Evolutionary conservation across 2,888 invertebrate species (phyloP).

Genomic region (Sthenelais limicola): DNA sequence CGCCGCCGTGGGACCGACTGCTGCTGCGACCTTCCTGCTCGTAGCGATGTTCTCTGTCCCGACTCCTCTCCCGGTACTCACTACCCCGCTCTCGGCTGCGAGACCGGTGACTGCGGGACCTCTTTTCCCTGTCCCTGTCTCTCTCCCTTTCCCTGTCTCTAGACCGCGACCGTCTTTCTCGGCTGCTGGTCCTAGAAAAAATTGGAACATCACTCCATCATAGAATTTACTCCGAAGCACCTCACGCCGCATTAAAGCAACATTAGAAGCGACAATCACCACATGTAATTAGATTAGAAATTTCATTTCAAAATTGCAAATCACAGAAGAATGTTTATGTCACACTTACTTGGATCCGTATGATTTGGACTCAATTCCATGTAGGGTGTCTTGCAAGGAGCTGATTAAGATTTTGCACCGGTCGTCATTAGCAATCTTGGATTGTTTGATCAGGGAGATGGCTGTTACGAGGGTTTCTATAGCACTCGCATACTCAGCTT

Average conservation of each 20-base stretch:
- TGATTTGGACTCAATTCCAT: conserved; percentile 97
- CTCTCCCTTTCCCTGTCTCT: conserved; percentile 74
- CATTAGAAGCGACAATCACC: no score
- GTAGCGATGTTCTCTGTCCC: conserved; percentile 46
- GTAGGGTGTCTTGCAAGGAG: conserved; percentile 95
- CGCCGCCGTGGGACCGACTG: conserved; percentile 72
- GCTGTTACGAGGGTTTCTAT: conserved; percentile 99
- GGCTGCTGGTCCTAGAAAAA: conserved; percentile 34
- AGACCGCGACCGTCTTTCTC: conserved; percentile 8
- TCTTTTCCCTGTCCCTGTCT: conserved; percentile 64
- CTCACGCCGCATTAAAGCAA: no score
- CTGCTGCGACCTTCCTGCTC: conserved; percentile 15
- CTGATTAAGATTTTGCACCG: conserved; percentile 98
- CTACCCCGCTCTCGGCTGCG: not conserved
- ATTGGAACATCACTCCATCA: no score
- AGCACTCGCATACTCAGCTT: conserved; percentile 95
- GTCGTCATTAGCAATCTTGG: conserved; percentile 95
- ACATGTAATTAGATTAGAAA: no score
- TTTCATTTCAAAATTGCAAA: no score
- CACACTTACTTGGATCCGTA: conserved; percentile 78
- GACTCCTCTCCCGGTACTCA: conserved; percentile 49
- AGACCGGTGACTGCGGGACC: not conserved
- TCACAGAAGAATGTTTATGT: no score
- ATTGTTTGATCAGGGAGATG: conserved; percentile 98
- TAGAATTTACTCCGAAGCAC: no score